Percentiles rank a stretch among this genome's conserved stretches.
Evolutionary conservation across 2,888 invertebrate species (phyloP).

Genomic region (Caradrina clavipalpis): DNA sequence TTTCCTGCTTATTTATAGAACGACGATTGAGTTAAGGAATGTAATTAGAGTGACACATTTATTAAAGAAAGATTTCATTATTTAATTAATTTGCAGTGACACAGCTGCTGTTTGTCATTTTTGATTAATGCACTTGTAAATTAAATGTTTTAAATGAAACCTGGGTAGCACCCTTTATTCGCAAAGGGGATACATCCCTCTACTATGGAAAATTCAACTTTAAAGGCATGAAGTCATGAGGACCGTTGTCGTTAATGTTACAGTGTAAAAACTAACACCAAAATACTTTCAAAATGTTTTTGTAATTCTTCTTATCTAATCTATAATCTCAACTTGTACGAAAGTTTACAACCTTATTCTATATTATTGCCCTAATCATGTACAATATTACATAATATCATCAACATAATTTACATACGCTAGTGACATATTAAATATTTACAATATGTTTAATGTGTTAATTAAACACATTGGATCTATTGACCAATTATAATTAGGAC

Average conservation of each 20-base stretch:
- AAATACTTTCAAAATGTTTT: not conserved
- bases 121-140: slow-evolving; percentile 51
- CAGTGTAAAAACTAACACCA: not conserved
- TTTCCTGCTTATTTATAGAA: not conserved
- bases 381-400: slow-evolving; percentile 12
- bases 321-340: not conserved
- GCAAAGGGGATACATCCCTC: not conserved
- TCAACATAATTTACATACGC: slow-evolving; percentile 18
- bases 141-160: slow-evolving; percentile 20
- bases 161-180: slow-evolving; percentile 22
- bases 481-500: slow-evolving; percentile 36
- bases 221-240: not conserved
- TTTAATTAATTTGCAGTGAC: slow-evolving; percentile 43
- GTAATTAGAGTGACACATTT: slow-evolving; percentile 4
- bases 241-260: not conserved
- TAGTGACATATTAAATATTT: slow-evolving; percentile 37
- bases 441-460: too few relatives aligned
- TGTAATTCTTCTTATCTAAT: not conserved
- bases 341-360: not conserved
- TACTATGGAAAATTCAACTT: slow-evolving; percentile 6
- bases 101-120: slow-evolving; percentile 48
- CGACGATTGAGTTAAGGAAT: slow-evolving; percentile 6
- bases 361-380: not conserved
- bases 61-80: slow-evolving; percentile 6
- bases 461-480: slow-evolving; percentile 27